Conservation (phyloP, 2,797 vertebrate species). For the Sardinella longiceps region DNA sequence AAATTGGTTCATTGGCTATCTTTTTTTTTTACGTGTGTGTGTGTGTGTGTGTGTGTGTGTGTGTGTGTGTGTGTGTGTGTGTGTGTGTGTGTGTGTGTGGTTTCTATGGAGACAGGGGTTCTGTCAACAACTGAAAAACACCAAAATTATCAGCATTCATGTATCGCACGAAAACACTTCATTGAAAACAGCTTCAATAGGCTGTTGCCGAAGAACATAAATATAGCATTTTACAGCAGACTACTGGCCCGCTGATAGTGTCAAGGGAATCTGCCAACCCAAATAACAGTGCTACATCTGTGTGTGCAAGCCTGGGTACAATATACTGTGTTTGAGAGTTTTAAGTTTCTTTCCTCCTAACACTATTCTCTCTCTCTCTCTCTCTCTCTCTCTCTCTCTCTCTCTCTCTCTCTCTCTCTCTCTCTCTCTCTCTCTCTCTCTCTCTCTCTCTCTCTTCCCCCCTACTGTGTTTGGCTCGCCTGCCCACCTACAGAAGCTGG, state of each 20-base stretch:
- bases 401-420: background rate
- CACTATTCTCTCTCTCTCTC: background rate
- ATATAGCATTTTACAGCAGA: background rate
- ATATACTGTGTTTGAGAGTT: background rate
- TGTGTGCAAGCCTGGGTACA: background rate
- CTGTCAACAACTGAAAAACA: background rate
- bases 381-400: background rate
- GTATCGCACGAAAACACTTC: background rate
- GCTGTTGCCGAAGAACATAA: background rate
- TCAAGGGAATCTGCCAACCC: background rate
- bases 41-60: no score
- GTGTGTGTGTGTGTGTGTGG: no score
- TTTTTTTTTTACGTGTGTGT: no score
- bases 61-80: no score
- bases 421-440: background rate
- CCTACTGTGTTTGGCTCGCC: background rate
- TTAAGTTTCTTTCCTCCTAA: no score
- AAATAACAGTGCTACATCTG: background rate
- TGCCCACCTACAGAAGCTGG: constrained; percentile 75
- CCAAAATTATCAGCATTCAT: background rate
- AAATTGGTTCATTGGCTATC: background rate
- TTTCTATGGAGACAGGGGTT: background rate
- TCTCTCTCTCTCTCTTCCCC: background rate
- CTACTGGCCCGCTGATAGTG: background rate
- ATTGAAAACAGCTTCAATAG: background rate